A percentile compares a stretch with the other conserved stretches of the same genome.
These are phyloP conservation scores for Kradibia gibbosae DNA, from an alignment of 1,140 invertebrate genomes.

Conservation along the genomic window DNA sequence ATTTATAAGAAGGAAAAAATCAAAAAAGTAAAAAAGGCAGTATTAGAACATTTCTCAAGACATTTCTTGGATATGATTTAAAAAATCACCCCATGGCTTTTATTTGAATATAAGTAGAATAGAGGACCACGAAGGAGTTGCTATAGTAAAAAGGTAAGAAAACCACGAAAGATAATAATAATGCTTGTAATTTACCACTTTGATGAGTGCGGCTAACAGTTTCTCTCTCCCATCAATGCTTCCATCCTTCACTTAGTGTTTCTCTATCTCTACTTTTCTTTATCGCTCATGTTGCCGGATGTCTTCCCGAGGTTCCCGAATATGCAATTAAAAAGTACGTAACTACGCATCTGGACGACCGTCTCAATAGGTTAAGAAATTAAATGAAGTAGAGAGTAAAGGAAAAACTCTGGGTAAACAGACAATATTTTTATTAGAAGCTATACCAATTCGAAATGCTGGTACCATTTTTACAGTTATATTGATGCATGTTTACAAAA, in stretches of 20 bases:
- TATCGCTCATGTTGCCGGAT: slow-evolving; percentile 59
- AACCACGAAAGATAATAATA: slow-evolving; percentile 65
- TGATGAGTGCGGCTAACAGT: slow-evolving; percentile 58
- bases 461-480: slow-evolving; percentile 16
- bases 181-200: slow-evolving; percentile 70
- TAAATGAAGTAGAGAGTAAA: background rate
- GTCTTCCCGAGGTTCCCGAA: slow-evolving; percentile 63
- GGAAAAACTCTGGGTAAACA: slow-evolving; percentile 42
- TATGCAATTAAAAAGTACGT: slow-evolving; percentile 66
- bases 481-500: slow-evolving; percentile 28
- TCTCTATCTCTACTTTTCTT: slow-evolving; percentile 58
- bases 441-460: background rate
- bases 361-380: slow-evolving; percentile 41
- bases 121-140: slow-evolving; percentile 52
- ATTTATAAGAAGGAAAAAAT: slow-evolving; percentile 36
- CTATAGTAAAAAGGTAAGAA: background rate
- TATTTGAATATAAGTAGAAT: slow-evolving; percentile 54
- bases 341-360: slow-evolving; percentile 55
- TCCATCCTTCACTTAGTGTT: slow-evolving; percentile 51
- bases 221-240: background rate
- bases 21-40: background rate
- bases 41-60: slow-evolving; percentile 11
- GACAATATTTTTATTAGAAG: slow-evolving; percentile 53
- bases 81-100: slow-evolving; percentile 46
- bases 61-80: slow-evolving; percentile 22